These are phyloP conservation scores for Oncorhynchus nerka DNA, from an alignment of 2,113 vertebrate genomes.

Conservation along the genomic window DNA sequence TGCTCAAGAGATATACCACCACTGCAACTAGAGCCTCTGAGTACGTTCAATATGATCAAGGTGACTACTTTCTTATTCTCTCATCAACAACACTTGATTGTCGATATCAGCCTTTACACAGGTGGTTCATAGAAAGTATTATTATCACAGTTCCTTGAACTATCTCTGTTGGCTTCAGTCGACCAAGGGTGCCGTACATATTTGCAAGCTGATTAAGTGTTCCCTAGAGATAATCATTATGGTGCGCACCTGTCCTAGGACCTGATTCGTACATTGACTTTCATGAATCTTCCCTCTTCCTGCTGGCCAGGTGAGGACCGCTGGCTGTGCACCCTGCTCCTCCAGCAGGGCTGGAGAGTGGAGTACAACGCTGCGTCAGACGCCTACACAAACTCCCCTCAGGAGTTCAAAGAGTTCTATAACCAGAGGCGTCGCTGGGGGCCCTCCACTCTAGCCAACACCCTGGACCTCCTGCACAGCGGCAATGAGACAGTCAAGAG, in stretches of 20 bases:
- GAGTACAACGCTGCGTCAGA: slow-evolving; percentile 83
- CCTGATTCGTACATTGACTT: too few relatives aligned
- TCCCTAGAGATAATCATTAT: not conserved
- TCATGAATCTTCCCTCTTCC: not conserved
- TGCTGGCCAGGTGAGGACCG: slow-evolving; percentile 74
- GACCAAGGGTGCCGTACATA: not conserved
- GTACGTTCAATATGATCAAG: slow-evolving; percentile 81
- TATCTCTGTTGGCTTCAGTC: too few relatives aligned
- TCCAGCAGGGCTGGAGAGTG: slow-evolving; percentile 81
- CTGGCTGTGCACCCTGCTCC: slow-evolving; percentile 80
- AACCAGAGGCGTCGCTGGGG: slow-evolving; percentile 81
- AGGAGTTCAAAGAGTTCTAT: slow-evolving; percentile 83
- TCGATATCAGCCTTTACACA: too few relatives aligned
- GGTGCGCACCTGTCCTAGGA: too few relatives aligned
- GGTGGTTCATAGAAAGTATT: too few relatives aligned
- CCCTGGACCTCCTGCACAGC: slow-evolving; percentile 76
- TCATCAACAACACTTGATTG: too few relatives aligned
- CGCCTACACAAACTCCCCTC: slow-evolving; percentile 80
- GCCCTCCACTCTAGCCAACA: slow-evolving; percentile 80
- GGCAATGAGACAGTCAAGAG: slow-evolving; percentile 71
- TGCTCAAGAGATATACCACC: slow-evolving; percentile 78
- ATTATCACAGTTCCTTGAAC: too few relatives aligned
- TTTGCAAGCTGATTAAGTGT: not conserved
- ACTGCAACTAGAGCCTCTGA: slow-evolving; percentile 69
- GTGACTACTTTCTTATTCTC: slow-evolving; percentile 41